Base-by-base conservation (phyloP, 1,140 invertebrate species). In the Papilio xuthus region DNA sequence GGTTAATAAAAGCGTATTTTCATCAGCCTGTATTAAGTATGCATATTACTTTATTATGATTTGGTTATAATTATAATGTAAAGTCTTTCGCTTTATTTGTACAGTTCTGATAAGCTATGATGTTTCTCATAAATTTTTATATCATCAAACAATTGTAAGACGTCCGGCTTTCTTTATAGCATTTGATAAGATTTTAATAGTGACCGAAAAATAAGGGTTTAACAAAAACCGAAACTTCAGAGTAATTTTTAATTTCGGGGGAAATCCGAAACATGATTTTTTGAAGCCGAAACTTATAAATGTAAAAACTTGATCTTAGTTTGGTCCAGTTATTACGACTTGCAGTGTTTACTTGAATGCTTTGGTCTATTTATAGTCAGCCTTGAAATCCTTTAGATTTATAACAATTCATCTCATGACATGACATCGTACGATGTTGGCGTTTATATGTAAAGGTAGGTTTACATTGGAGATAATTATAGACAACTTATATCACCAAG, bases 361-460 rank as follows among this genome's bases (percentile, higher is more conserved):
- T 18, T 72, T 7, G 41, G 80, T 42, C 82, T 87, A 84, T 81
- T 82, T 81, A 83, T 84, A 84, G 81, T 60, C 37, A 82, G 80
- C 86, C 86, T 89, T 89, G 85, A 75, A 84, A 75, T 69, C 71
- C 42, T 20, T 81, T 79, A 82, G 82, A 85, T 88, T 85, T 81
- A 79, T 82, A 82, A 72, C 60, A 67, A 67, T 67, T 67, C 26
- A 67, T 67, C 60, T 67, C 60, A 28, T 28, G 73, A 60, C 83
- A 76, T 87, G 85, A 86, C 86, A 83, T 86, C 84, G 86, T 81
- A 80, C 83, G 85, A 88, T 85, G 85, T 86, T 78, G 74, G 67
- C 80, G 56, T 77, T 83, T 79, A 81, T 79, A 75, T 67, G 12
- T 67, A 67, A 67, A 67, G 60, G 60, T 28, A 15, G 26, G 60